Base-by-base conservation (phyloP, 2,797 vertebrate genomes). In the Lophotriccus pileatus region DNA sequence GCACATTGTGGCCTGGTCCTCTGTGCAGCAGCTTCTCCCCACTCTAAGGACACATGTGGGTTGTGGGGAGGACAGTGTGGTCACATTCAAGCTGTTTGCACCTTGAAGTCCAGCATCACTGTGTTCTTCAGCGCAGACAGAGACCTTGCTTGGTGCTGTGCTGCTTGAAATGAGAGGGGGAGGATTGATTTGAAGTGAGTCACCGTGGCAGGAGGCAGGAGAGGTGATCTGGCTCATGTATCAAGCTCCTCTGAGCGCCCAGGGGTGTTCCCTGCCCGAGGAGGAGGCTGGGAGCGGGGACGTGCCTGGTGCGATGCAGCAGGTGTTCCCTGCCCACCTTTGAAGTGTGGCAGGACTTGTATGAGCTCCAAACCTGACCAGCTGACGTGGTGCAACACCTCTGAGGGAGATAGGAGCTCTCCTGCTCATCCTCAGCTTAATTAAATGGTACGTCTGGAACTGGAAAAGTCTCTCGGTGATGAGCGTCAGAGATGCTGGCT, bases 241-340 rank as follows among this genome's bases (percentile, higher is more conserved):
- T 22, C 50, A 11, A 41, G 62, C 53, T 53, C 19, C 55, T 41
- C 6, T 17, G 84, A 25, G 66, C 1, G 0, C 14, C 69, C 87
- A 16, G 64, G 76, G 43, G 60, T 0, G 14, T 23, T 68, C 32
- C 1, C 13, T 0, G 3, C 32, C 53, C 1, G 2, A 53, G 63
- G 78, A 87, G 92, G 63, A 59, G 83, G 90, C 58, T 27, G 41
- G 27, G 43, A 43, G 59, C 72, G 3, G 49, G 83, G 87, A 20
- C 5, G 0, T 24, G 84, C 50, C 0, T 72, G 89, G 39, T 73
- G 87, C 75, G 64, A 30, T 12, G 53, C 81, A 55, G 79, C 53
- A 72, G 89, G 55, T 64, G 76, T 53, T 67, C 17, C n/a, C 85
- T 70, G 37, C 7, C 0, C 17, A 8, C 52, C 92, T 96, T 93